Base-by-base conservation (phyloP, 2,113 vertebrate species). In the Vireo altiloquus region DNA sequence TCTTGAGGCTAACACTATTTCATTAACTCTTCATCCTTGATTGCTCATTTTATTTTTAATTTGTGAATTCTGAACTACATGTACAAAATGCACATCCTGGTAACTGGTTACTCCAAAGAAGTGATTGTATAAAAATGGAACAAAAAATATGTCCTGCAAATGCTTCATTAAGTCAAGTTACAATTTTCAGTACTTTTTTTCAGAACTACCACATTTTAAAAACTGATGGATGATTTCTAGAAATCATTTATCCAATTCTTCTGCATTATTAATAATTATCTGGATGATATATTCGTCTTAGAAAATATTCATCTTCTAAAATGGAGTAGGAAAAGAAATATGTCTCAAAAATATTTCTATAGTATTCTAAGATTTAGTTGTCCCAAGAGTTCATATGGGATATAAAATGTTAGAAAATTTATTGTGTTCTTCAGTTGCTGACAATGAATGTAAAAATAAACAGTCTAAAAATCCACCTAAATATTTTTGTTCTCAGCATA, bases 81-180 rank as follows among this genome's bases (percentile, higher is more conserved):
- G 39, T 66, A 92, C n/a, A 79, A 94, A 95, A 94, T 89, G 40
- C n/a, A 64, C 39, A 63, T 92, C 96, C 40, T 70, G 39, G 74
- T 88, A 93, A 91, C 74, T 69, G 23, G 16, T 84, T 95, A 85
- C 87, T 82, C 56, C 88, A n/a, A 64, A 91, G 59, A 92, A 69
- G 9, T 57, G 21, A 14, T 89, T 74, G 87, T 88, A 92, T 42
- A 31, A 69, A 94, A 87, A 78, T 81, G 16, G 79, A 95, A 83
- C 19, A 56, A 94, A 86, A 88, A 92, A 88, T 46, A 69, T 78
- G 22, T 87, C 71, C 84, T 93, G 76, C 15, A 46, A 92, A 37
- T 92, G 56, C 27, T 89, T 94, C 87, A 92, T 89, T 97, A 95
- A 96, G 92, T 94, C 89, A 95, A 90, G 89, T 77, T 97, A 94